Evolutionary conservation across 2,113 vertebrate genomes (phyloP).

Genomic region (Rhodinocichla rosea): DNA sequence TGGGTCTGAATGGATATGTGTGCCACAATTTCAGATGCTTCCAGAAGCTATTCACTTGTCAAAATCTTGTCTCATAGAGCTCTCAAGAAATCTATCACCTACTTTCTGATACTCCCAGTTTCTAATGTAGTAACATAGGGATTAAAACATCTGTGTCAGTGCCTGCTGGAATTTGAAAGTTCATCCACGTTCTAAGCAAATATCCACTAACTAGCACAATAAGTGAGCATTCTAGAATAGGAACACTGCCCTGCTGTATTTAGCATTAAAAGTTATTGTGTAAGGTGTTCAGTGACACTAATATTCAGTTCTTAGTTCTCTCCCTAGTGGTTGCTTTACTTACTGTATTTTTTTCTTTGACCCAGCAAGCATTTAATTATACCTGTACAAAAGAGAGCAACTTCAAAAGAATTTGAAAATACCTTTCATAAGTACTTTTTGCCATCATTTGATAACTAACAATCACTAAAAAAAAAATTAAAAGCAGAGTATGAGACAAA

Average conservation of each 20-base stretch:
- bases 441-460: neutral
- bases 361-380: neutral
- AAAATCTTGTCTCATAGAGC: neutral
- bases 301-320: neutral
- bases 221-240: neutral
- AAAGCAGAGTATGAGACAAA: neutral
- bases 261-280: neutral
- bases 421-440: neutral
- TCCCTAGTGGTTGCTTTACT: neutral
- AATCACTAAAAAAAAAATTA: neutral
- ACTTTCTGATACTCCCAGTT: neutral
- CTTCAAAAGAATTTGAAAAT: conserved; percentile 9
- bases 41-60: neutral
- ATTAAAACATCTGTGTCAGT: neutral
- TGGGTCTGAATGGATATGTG: accelerated
- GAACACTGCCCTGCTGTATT: neutral
- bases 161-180: neutral
- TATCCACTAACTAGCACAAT: neutral
- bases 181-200: neutral
- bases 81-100: neutral
- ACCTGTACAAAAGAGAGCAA: neutral
- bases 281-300: neutral
- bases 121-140: neutral
- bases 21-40: neutral
- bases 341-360: neutral